Conservation (phyloP, 2,888 invertebrate species). For the Drosophila atroscutellata region DNA sequence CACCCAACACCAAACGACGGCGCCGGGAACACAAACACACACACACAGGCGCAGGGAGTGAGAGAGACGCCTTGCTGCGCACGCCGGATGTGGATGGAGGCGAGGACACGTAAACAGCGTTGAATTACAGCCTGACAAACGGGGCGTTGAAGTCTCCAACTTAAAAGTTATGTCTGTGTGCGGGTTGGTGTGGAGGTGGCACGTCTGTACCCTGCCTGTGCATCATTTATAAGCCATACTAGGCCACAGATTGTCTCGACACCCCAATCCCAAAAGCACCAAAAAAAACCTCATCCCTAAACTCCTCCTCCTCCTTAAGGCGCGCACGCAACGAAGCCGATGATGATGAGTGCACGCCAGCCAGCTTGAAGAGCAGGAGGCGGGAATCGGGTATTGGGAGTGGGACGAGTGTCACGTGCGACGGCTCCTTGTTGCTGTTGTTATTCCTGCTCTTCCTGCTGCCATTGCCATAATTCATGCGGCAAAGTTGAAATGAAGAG, state of each 20-base stretch:
- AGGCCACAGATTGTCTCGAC: conserved; percentile 80
- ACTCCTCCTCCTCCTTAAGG: conserved; percentile 15
- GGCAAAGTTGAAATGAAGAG: conserved; percentile 65
- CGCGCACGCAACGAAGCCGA: conserved; percentile 69
- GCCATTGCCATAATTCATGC: conserved; percentile 73
- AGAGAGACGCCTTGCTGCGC: conserved; percentile 46
- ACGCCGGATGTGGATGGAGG: conserved; percentile 37
- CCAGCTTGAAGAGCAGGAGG: conserved; percentile 59
- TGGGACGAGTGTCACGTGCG: conserved; percentile 66
- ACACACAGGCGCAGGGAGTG: conserved; percentile 26
- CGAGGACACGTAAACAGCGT: conserved; percentile 73
- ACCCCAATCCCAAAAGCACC: conserved; percentile 21
- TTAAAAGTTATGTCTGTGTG: conserved; percentile 73
- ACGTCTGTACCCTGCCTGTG: conserved; percentile 56
- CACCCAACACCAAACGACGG: conserved; percentile 13
- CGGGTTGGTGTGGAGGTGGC: conserved; percentile 6
- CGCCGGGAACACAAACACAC: conserved; percentile 10
- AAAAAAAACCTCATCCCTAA: not conserved
- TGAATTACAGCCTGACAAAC: conserved; percentile 79
- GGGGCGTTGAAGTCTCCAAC: conserved; percentile 78
- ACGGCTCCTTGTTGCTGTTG: conserved; percentile 31
- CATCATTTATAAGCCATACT: conserved; percentile 79
- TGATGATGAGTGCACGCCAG: conserved; percentile 76
- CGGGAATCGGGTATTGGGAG: not conserved
- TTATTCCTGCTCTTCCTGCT: conserved; percentile 24